Base-by-base conservation (phyloP, 2,113 vertebrate species). In the Tetrax tetrax region DNA sequence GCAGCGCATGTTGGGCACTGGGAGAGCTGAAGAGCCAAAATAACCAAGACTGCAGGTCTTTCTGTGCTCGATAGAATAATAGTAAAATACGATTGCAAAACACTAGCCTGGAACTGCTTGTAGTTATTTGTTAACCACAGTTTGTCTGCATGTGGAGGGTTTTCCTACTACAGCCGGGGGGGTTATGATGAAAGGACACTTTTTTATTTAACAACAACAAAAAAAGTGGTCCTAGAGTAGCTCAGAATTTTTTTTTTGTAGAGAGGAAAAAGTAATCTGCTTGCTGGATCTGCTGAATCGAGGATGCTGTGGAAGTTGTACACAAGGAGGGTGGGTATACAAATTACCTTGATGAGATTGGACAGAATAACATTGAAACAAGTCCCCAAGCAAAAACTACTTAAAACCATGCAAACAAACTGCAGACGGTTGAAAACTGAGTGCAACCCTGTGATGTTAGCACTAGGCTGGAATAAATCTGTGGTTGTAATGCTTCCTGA, bases 271-370 rank as follows among this genome's bases (percentile, higher is more conserved):
- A 43, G n/a, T n/a, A 8, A 22, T 72, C 12, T 89, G 5, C 29
- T 78, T 79, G 6, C 82, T 90, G 47, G 5, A 35, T 27, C 18
- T 61, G 24, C n/a, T 83, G 85, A 64, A 56, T 23, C 51, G 57
- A 77, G n/a, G 64, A 12, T 86, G 53, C 29, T 74, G 65, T 9
- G 47, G 38, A 74, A 45, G 33, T 20, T 66, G 31, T 19, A 33
- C 19, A 6, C 0, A 2, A 81, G 20, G 48, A 54, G 17, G 17
- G 2, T 28, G n/a, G 22, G 21, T 29, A 27, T 51, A 10, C 15
- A 83, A 45, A 83, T 45, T 54, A 35, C 29, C 35, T 84, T 53
- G 53, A 59, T 57, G 71, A 56, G 27, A 17, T n/a, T 47, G 80
- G 47, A 28, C 48, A 45, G 76, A 64, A 31, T 38, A 86, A 63